Percentiles rank a stretch among this genome's conserved stretches.
Conservation (phyloP, 2,888 invertebrate genomes). For the Drosophila mettleri region DNA sequence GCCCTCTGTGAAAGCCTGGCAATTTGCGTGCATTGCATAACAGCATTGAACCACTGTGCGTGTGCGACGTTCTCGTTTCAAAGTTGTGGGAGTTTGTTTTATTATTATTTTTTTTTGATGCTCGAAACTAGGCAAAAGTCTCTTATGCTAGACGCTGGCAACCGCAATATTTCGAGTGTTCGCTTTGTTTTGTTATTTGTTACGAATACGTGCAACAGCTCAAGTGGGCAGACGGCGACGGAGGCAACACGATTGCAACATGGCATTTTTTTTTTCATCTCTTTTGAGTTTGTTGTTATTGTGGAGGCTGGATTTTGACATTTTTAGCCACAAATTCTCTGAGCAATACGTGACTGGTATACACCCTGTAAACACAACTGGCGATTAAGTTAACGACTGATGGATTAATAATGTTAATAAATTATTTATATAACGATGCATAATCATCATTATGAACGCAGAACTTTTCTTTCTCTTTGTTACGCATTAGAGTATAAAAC, state of each 20-base stretch:
- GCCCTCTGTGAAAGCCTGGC: conserved; percentile 3
- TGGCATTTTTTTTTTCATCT: conserved; percentile 36
- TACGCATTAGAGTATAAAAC: not conserved
- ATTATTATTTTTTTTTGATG: conserved; percentile 9
- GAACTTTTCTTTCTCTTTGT: too few relatives aligned
- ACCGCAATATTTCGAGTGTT: conserved; percentile 56
- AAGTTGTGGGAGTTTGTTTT: conserved; percentile 57
- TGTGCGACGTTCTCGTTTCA: conserved; percentile 20
- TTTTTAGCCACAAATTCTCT: conserved; percentile 16
- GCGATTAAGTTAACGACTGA: too few relatives aligned
- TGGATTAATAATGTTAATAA: too few relatives aligned
- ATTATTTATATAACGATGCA: too few relatives aligned
- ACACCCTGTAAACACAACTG: not conserved
- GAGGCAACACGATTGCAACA: conserved; percentile 63
- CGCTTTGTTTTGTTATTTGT: conserved; percentile 18
- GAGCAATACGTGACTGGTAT: not conserved
- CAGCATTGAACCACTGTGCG: conserved; percentile 31
- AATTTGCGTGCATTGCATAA: conserved; percentile 13
- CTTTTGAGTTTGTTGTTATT: conserved; percentile 24
- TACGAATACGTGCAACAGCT: conserved; percentile 34
- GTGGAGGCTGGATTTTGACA: conserved; percentile 28
- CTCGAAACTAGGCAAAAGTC: conserved; percentile 21
- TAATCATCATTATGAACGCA: too few relatives aligned
- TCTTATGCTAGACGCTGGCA: conserved; percentile 22
- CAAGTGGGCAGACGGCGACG: conserved; percentile 27